Percentiles rank a stretch among this genome's conserved stretches.
Evolutionary conservation across 2,888 invertebrate genomes (phyloP).

Genomic region (Serripes groenlandicus): DNA sequence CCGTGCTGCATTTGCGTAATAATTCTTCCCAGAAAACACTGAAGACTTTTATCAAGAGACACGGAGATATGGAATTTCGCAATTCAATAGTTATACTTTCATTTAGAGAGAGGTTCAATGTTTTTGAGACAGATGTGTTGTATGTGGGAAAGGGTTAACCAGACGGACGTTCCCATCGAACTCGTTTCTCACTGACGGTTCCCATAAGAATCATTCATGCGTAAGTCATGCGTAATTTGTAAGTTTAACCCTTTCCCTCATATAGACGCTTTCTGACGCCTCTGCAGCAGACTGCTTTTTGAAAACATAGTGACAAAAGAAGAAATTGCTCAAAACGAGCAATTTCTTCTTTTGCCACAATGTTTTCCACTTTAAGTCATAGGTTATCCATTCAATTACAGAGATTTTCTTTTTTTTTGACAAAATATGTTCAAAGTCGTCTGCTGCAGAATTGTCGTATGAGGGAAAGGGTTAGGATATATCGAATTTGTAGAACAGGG

Average conservation of each 20-base stretch:
- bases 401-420: background rate
- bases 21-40: too few relatives aligned
- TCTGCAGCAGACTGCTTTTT: background rate
- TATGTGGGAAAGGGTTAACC: too few relatives aligned
- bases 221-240: too few relatives aligned
- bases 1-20: too few relatives aligned
- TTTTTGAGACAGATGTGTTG: too few relatives aligned
- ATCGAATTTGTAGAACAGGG: background rate
- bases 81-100: too few relatives aligned
- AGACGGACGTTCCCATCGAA: too few relatives aligned
- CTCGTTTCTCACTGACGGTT: too few relatives aligned
- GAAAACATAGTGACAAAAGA: slow-evolving; percentile 2
- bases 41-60: too few relatives aligned
- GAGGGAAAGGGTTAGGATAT: background rate
- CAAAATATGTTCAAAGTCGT: background rate
- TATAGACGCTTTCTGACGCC: background rate
- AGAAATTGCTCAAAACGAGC: background rate
- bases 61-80: too few relatives aligned
- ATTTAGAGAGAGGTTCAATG: too few relatives aligned
- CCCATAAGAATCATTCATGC: too few relatives aligned
- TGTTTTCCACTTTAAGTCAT: background rate
- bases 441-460: background rate
- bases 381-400: background rate
- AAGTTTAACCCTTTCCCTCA: background rate
- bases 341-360: slow-evolving; percentile 6